Percentiles rank a stretch among this genome's conserved stretches.
These are phyloP conservation scores for Anguilla pacifica DNA, from an alignment of 2,797 vertebrate species.

Conservation along the genomic window DNA sequence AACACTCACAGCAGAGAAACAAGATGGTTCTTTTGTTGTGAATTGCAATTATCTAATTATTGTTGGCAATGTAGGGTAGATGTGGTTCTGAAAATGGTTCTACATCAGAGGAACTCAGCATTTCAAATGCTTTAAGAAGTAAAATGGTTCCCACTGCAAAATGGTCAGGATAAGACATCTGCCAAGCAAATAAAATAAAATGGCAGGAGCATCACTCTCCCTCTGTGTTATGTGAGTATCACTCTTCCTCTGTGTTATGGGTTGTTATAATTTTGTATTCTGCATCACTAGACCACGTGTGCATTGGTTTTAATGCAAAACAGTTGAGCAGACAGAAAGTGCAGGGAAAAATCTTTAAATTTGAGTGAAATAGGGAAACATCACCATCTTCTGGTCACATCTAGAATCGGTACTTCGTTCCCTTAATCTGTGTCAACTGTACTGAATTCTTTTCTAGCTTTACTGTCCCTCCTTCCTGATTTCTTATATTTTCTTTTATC, in stretches of 20 bases:
- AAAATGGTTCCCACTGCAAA: not conserved
- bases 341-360: constrained; percentile 48
- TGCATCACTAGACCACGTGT: not conserved
- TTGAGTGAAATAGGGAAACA: constrained; percentile 36
- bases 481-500: not conserved
- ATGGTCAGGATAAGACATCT: not conserved
- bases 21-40: not conserved
- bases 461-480: not conserved
- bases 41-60: not conserved
- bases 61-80: not conserved
- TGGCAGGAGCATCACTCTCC: not conserved
- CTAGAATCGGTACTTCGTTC: not conserved
- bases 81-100: not conserved
- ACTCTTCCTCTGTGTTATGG: not conserved
- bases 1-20: not conserved
- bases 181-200: not conserved
- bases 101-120: not conserved
- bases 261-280: not conserved
- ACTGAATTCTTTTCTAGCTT: not conserved
- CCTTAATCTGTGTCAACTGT: not conserved
- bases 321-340: constrained; percentile 9
- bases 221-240: not conserved
- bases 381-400: constrained; percentile 60
- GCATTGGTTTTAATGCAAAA: not conserved
- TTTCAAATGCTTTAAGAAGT: not conserved